Evolutionary conservation across 2,113 vertebrate genomes (phyloP).

Genomic region (Ciconia boyciana): DNA sequence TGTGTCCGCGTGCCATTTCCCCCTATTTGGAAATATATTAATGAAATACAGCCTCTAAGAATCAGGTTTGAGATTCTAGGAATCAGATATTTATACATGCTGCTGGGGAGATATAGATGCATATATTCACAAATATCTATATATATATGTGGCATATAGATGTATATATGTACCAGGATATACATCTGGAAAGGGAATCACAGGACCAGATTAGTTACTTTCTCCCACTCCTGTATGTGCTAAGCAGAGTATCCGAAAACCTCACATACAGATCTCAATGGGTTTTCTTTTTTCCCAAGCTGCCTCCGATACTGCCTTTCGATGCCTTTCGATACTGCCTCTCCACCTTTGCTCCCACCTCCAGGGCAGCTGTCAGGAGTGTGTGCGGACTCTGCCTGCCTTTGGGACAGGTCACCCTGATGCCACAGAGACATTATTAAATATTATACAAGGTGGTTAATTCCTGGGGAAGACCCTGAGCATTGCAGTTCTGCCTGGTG

Average conservation of each 20-base stretch:
- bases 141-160: background rate
- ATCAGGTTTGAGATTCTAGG: background rate
- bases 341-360: background rate
- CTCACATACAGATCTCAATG: background rate
- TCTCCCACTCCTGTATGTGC: background rate
- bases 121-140: background rate
- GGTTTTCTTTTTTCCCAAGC: background rate
- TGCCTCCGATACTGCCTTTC: background rate
- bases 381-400: background rate
- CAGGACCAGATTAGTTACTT: background rate
- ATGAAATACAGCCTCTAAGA: background rate
- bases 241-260: background rate
- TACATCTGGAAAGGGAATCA: background rate
- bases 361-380: background rate
- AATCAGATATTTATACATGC: background rate
- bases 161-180: background rate
- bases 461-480: background rate
- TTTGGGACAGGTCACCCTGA: background rate
- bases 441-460: background rate
- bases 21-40: background rate
- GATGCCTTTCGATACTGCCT: background rate
- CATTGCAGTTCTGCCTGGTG: background rate
- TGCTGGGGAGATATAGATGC: background rate
- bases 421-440: background rate
- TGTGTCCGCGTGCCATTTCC: background rate